These are phyloP conservation scores for Apteryx mantelli DNA, from an alignment of 2,113 vertebrate genomes.

Conservation along the genomic window DNA sequence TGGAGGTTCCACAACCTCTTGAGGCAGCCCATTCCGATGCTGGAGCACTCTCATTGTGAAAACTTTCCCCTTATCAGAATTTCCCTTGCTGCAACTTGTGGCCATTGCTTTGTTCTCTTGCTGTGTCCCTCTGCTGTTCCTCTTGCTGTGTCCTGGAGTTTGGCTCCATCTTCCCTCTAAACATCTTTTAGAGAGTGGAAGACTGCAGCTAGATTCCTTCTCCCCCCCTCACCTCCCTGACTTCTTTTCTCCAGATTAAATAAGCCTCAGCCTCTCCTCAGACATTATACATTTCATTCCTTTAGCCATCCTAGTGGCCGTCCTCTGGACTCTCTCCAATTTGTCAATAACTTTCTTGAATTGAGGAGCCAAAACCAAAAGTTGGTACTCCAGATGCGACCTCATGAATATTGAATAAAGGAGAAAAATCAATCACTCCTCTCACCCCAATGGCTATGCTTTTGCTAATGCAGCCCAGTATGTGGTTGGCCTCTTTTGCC, in stretches of 20 bases:
- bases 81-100: background rate
- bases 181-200: background rate
- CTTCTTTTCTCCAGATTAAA: background rate
- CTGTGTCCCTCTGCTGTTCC: background rate
- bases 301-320: background rate
- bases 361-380: background rate
- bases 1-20: background rate
- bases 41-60: background rate
- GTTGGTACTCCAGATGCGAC: background rate
- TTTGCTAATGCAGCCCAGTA: background rate
- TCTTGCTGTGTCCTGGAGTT: background rate
- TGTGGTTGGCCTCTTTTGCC: background rate
- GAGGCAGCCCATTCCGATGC: background rate
- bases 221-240: background rate
- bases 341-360: background rate
- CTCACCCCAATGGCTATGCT: background rate
- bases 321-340: background rate
- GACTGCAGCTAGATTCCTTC: background rate
- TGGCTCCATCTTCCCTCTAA: background rate
- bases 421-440: background rate
- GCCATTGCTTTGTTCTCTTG: background rate
- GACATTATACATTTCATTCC: background rate
- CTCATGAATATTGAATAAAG: background rate
- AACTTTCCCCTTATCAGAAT: background rate
- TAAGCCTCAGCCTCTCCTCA: background rate